phyloP scores from a whole-genome alignment of 2,888 invertebrate genomes.

The Diachrysia chrysitis region DNA sequence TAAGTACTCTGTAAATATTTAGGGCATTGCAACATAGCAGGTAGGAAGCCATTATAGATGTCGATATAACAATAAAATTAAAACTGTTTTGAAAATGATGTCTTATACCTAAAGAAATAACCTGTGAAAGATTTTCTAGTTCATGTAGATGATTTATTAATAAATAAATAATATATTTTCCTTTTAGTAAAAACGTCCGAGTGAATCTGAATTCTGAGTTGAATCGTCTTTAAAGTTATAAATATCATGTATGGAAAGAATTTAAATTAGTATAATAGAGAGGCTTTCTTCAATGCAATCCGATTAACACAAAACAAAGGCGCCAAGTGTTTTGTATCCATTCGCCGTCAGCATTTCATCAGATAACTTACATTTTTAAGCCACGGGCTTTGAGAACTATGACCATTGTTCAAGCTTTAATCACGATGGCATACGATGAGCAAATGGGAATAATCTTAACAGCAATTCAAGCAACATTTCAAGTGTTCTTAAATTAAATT shows the following conservation, averaged over 20 bases:
- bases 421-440: slow-evolving; percentile 64
- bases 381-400: slow-evolving; percentile 63
- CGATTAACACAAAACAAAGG: slow-evolving; percentile 59
- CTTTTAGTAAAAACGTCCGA: too few species aligned
- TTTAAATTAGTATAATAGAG: slow-evolving; percentile 4
- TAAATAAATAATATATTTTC: too few species aligned
- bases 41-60: background rate
- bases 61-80: background rate
- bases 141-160: too few species aligned
- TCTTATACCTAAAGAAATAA: too few species aligned
- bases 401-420: slow-evolving; percentile 68
- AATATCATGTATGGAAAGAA: background rate
- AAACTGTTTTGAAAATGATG: background rate
- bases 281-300: slow-evolving; percentile 47
- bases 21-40: background rate
- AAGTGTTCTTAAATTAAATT: slow-evolving; percentile 35
- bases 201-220: too few species aligned
- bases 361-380: slow-evolving; percentile 64
- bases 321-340: slow-evolving; percentile 52
- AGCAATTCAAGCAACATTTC: slow-evolving; percentile 32
- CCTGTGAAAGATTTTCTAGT: too few species aligned
- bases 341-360: slow-evolving; percentile 60
- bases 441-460: slow-evolving; percentile 51
- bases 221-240: too few species aligned
- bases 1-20: background rate